Evolutionary conservation across 2,888 invertebrate genomes (phyloP), one percentile per base, ranked within the genome.

Genomic region (Diaperis boleti): DNA sequence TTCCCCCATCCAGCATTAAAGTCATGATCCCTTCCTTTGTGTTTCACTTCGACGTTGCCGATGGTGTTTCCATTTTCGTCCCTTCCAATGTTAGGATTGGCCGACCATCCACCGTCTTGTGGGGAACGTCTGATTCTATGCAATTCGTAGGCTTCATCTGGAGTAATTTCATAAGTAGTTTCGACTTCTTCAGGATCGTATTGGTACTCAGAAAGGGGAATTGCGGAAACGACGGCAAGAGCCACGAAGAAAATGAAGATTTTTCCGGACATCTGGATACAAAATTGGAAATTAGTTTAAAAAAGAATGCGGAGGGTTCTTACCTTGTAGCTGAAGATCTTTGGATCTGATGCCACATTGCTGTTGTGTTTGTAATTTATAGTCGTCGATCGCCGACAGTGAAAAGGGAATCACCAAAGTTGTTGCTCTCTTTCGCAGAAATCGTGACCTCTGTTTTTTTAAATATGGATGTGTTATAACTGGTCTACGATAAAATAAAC

Each of bases 41-140:
- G n/a, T n/a, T n/a, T n/a, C n/a, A n/a, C n/a, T n/a, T n/a, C n/a
- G n/a, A n/a, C n/a, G n/a, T n/a, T n/a, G n/a, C n/a, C n/a, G n/a
- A 20, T 57, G 31, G 65, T 65, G 33, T 68, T 68, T 5, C 68
- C 66, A 20, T 47, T 39, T 13, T 61, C 59, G 10, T 59, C 65
- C 8, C 57, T 18, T 7, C 17, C 37, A 7, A 59, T 18, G 13
- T 47, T 47, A 5, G 68, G 65, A 15, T 55, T 63, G 0, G 65
- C 63, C 22, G 62, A 52, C 67, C 67, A 67, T 11, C 44, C 60
- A n/a, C 45, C 44, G 7, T 35, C 26, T 52, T 57, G 50, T 33
- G 42, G 20, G 22, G 22, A 22, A 22, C 22, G 22, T 22, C 22
- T 7, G 22, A 22, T 7, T 4, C 22, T 4, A 22, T 7, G 22